Base-by-base conservation (phyloP, 2,113 vertebrate species). In the Trogon surrucura region DNA sequence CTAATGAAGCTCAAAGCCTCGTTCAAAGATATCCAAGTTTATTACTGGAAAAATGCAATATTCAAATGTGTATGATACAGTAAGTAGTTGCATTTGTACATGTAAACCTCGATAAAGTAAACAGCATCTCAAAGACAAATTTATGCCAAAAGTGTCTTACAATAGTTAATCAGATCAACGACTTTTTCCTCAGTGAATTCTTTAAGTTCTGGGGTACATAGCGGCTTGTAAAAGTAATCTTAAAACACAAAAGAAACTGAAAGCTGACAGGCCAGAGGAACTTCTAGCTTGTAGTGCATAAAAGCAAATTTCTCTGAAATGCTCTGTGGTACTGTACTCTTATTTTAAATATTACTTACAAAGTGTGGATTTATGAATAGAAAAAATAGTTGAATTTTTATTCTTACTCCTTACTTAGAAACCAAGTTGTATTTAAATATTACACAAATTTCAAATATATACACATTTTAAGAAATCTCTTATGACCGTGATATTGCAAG, bases 1-100 rank as follows among this genome's bases (percentile, higher is more conserved):
- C 84, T 53, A 90, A 95, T 16, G 16, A 84, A 34, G 93, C 77
- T 64, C 51, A 65, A 34, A 97, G 88, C 66, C 95, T 97, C 84
- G 61, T 94, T 84, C 87, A 96, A 97, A 95, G 75, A 91, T 69
- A 91, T 58, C 88, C 45, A 97, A 88, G 96, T 99, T 99, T 98
- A 98, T 98, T 98, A 98, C 95, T 98, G 97, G 98, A 95, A 95
- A 98, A 98, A 92, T 96, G 95, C 97, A 97, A 97, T 98, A 98
- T 98, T 97, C 97, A 98, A 98, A 98, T 98, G 91, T 97, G 93
- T 98, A 96, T 98, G 94, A 96, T 97, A 98, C 97, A 98, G 79
- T 74, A 97, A 97, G 85, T 98, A 97, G 73, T 95, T 97, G 97
- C 88, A 98, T 98, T 98, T 98, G 90, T 98, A 98, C 97, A 98